Evolutionary conservation across 2,113 vertebrate species (phyloP).

Genomic region (Burhinus bistriatus): DNA sequence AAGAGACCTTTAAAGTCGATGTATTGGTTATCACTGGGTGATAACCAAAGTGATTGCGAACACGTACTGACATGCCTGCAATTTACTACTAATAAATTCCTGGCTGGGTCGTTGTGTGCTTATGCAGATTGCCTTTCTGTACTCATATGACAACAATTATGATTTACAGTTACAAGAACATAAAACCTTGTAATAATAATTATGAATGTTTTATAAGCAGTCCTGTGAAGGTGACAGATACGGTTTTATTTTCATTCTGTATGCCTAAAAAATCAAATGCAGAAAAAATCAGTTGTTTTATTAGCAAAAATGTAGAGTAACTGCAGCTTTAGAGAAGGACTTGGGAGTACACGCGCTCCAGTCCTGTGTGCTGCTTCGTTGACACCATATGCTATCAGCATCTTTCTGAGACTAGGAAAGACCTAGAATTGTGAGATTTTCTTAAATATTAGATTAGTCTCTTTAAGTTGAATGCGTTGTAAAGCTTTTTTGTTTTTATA

Average conservation of each 20-base stretch:
- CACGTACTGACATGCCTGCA: fast-evolving
- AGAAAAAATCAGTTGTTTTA: not conserved
- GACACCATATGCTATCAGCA: not conserved
- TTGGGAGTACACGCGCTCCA: fast-evolving
- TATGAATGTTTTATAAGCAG: not conserved
- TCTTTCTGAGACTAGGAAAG: not conserved
- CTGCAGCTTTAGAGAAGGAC: not conserved
- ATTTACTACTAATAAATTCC: not conserved
- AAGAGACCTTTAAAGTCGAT: not conserved
- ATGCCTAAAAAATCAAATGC: not conserved
- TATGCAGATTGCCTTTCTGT: not conserved
- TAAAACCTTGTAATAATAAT: not conserved
- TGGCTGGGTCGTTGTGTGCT: not conserved
- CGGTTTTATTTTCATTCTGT: not conserved
- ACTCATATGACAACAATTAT: not conserved
- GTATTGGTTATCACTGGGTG: not conserved
- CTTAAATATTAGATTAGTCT: not conserved
- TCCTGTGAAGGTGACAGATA: not conserved
- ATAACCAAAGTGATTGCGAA: not conserved
- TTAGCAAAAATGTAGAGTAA: not conserved
- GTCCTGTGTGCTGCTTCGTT: not conserved
- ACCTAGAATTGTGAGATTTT: not conserved
- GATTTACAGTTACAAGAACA: not conserved
- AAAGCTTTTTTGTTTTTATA: not conserved
- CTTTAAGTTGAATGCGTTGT: not conserved